phyloP scores from a whole-genome alignment of 2,113 vertebrate genomes.

The Neotragus moschatus region DNA sequence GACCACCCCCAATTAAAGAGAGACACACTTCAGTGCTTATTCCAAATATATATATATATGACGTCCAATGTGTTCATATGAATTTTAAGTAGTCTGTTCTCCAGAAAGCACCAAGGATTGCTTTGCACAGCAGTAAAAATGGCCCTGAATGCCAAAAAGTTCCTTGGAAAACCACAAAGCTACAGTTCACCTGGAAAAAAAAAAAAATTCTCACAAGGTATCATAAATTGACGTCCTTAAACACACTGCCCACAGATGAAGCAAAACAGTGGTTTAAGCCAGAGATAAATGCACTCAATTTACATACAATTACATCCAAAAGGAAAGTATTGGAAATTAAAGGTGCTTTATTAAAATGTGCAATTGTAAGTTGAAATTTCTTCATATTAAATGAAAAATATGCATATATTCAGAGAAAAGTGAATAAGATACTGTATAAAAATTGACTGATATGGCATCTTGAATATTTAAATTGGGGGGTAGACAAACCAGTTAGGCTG shows the following conservation, averaged over 20 bases:
- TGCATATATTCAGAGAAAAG: constrained; percentile 18
- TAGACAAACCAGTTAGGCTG: not conserved
- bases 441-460: not conserved
- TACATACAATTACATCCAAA: constrained; percentile 33
- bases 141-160: constrained; percentile 22
- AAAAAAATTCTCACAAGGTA: constrained; percentile 46
- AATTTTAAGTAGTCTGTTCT: constrained; percentile 44
- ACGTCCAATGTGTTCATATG: not conserved
- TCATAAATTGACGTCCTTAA: constrained; percentile 60
- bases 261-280: constrained; percentile 28
- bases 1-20: constrained; percentile 38
- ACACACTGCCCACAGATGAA: constrained; percentile 31
- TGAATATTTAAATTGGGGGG: not conserved
- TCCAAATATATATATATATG: constrained; percentile 6
- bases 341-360: constrained; percentile 34
- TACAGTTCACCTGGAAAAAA: constrained; percentile 34
- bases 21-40: constrained; percentile 16
- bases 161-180: constrained; percentile 39
- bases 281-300: constrained; percentile 46
- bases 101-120: not conserved
- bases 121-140: not conserved
- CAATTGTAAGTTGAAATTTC: not conserved
- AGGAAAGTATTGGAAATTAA: constrained; percentile 42
- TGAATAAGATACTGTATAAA: not conserved
- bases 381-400: constrained; percentile 29